Conservation (phyloP, 2,113 vertebrate species). For the Eubucco bourcierii region DNA sequence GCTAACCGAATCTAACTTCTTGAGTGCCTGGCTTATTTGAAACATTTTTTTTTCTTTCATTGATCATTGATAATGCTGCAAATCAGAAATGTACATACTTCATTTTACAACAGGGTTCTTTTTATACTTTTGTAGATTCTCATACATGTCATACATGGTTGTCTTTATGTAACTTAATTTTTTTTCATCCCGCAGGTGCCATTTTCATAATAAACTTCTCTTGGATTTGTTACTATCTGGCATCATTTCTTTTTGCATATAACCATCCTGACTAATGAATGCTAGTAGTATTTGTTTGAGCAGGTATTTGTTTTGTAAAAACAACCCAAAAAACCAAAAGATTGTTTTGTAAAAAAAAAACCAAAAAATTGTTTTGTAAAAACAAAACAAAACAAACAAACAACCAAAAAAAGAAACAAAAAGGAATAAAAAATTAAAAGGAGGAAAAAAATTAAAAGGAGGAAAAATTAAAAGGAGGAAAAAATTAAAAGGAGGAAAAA, state of each 20-base stretch:
- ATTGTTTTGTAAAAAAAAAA: too few relatives aligned
- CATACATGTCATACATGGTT: slow-evolving; percentile 96
- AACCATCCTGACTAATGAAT: slow-evolving; percentile 85
- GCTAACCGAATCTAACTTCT: slow-evolving; percentile 98
- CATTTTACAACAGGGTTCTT: slow-evolving; percentile 98
- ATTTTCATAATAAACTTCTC: slow-evolving; percentile 99
- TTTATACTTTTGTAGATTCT: slow-evolving; percentile 98
- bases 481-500: too few relatives aligned
- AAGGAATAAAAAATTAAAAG: too few relatives aligned
- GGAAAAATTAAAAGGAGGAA: too few relatives aligned
- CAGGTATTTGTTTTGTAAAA: slow-evolving; percentile 70
- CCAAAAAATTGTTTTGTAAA: too few relatives aligned
- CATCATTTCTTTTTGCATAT: slow-evolving; percentile 95
- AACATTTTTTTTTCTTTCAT: slow-evolving; percentile 95
- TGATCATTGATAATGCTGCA: slow-evolving; percentile 98
- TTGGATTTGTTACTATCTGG: slow-evolving; percentile 96
- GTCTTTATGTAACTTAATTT: slow-evolving; percentile 98
- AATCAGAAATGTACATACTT: slow-evolving; percentile 98
- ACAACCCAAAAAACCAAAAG: too few relatives aligned
- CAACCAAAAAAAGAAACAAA: too few relatives aligned
- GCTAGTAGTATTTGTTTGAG: slow-evolving; percentile 86
- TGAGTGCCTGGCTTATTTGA: slow-evolving; percentile 95
- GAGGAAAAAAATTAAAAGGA: too few relatives aligned
- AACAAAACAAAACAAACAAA: too few relatives aligned
- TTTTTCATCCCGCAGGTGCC: slow-evolving; percentile 97